Percentiles rank a stretch among this genome's conserved stretches.
Conservation (phyloP, 2,888 invertebrate genomes). For the Oscheius sp. region DNA sequence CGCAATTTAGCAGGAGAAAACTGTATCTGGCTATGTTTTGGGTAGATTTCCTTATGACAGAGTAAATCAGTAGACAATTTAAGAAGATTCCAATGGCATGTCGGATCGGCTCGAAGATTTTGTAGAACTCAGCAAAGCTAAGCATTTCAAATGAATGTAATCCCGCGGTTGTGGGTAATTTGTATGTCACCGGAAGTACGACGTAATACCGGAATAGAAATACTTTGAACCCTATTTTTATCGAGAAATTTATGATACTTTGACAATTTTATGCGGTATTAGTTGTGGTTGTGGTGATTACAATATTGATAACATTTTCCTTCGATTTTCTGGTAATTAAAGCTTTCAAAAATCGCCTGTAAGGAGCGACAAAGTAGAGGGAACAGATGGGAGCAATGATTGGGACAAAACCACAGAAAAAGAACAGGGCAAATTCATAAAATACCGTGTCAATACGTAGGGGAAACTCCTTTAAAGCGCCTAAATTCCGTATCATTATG, state of each 20-base stretch:
- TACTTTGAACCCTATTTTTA: no score
- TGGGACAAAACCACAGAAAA: not conserved
- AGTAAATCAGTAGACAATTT: not conserved
- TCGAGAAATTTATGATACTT: no score
- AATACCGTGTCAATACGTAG: no score
- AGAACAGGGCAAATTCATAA: not conserved
- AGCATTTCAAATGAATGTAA: no score
- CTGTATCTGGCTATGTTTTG: conserved; percentile 3
- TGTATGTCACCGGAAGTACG: no score
- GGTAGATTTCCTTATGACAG: conserved; percentile 2
- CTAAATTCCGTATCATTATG: not conserved
- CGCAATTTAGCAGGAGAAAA: not conserved
- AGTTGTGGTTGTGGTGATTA: no score
- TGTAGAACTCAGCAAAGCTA: not conserved
- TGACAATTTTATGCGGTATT: no score
- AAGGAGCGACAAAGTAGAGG: conserved; percentile 11
- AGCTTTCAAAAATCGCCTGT: not conserved
- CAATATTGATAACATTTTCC: no score
- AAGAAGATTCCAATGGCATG: no score
- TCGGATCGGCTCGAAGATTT: no score
- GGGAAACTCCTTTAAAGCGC: not conserved
- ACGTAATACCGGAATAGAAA: no score
- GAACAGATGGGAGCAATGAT: conserved; percentile 7
- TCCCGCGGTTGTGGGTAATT: no score
- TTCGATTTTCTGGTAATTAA: not conserved